These are phyloP conservation scores for Talpa occidentalis DNA, from an alignment of 2,113 vertebrate genomes.

Conservation along the genomic window DNA sequence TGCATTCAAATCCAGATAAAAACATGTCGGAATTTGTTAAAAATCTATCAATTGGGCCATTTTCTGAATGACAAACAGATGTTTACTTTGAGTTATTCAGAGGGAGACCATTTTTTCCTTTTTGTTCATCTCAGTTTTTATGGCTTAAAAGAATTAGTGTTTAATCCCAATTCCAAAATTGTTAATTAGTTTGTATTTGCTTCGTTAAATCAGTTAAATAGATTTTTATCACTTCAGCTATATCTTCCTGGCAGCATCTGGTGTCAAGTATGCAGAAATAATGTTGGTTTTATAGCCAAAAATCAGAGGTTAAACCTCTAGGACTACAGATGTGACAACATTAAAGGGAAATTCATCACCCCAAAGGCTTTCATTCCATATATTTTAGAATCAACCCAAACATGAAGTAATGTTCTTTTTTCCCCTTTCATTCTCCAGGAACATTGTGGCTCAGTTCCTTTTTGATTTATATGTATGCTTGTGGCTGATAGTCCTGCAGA, in stretches of 20 bases:
- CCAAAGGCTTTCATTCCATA: constrained; percentile 44
- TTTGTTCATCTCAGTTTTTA: constrained; percentile 76
- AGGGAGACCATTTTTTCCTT: constrained; percentile 49
- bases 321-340: constrained; percentile 69
- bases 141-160: constrained; percentile 77
- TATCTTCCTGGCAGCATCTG: constrained; percentile 73
- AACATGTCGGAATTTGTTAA: constrained; percentile 67
- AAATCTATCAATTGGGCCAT: constrained; percentile 72
- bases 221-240: constrained; percentile 75
- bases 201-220: constrained; percentile 80
- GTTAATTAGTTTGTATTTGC: constrained; percentile 83
- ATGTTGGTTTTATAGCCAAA: constrained; percentile 70
- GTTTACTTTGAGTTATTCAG: constrained; percentile 73
- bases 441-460: not conserved
- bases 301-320: constrained; percentile 75
- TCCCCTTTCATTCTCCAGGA: not conserved
- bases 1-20: constrained; percentile 73
- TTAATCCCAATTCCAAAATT: constrained; percentile 80
- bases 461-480: constrained; percentile 35
- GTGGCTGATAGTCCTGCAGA: not conserved
- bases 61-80: constrained; percentile 79
- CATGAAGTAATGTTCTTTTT: not conserved
- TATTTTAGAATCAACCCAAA: constrained; percentile 58
- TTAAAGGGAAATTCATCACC: constrained; percentile 71
- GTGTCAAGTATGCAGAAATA: constrained; percentile 76